Conservation (phyloP, 2,888 invertebrate genomes). For the Melanchra persicariae region DNA sequence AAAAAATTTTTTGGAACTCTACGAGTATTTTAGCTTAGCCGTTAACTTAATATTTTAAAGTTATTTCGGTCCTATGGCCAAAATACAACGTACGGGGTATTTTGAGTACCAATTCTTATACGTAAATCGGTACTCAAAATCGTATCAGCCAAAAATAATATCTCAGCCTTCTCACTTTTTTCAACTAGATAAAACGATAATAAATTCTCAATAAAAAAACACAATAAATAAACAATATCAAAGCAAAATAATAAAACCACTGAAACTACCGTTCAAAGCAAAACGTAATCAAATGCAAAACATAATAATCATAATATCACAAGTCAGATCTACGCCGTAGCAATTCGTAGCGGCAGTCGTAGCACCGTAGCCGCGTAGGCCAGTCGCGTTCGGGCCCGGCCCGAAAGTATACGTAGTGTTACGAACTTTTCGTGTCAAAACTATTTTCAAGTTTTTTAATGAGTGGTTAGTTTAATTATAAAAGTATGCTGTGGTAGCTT, state of each 20-base stretch:
- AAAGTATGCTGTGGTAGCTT: background rate
- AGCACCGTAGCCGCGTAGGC: slow-evolving; percentile 52
- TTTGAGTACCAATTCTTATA: too few species aligned
- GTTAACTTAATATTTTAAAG: too few species aligned
- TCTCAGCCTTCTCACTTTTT: too few species aligned
- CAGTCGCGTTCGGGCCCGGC: slow-evolving; percentile 32
- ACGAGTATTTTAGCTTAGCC: too few species aligned
- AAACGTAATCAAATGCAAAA: slow-evolving; percentile 9
- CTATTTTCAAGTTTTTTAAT: background rate
- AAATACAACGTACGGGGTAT: too few species aligned
- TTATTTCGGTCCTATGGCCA: too few species aligned
- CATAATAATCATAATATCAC: background rate
- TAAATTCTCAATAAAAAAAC: too few species aligned
- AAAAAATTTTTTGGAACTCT: too few species aligned
- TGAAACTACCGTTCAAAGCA: background rate
- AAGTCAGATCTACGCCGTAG: slow-evolving; percentile 49
- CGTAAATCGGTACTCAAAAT: too few species aligned
- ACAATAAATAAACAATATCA: background rate
- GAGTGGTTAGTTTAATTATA: background rate
- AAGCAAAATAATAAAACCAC: background rate
- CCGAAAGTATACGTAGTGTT: slow-evolving; percentile 35
- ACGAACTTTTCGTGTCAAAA: slow-evolving; percentile 18
- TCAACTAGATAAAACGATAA: background rate
- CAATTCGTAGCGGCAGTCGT: slow-evolving; percentile 62
- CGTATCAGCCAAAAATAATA: too few species aligned